phyloP scores from a whole-genome alignment of 2,797 vertebrate genomes.

The Podarcis lilfordi region DNA sequence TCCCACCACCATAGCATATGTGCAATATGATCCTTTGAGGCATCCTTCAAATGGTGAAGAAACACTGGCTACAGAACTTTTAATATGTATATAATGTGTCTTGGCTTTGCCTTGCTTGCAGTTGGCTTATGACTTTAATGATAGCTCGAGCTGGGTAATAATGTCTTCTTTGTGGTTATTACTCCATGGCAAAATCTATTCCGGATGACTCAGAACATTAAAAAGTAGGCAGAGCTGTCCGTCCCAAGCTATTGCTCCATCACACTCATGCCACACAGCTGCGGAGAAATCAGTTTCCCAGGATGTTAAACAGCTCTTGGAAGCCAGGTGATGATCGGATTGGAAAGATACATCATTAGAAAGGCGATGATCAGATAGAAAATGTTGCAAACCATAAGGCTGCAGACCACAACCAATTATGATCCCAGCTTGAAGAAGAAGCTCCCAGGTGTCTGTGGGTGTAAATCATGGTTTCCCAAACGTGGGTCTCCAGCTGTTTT shows the following conservation, averaged over 20 bases:
- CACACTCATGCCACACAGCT: background rate
- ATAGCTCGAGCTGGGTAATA: background rate
- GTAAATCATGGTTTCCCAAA: too few species aligned
- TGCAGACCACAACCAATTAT: background rate
- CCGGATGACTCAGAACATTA: background rate
- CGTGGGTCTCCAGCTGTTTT: too few species aligned
- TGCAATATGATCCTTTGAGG: constrained; percentile 1
- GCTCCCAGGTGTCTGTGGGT: background rate
- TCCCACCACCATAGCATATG: background rate
- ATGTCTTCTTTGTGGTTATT: background rate
- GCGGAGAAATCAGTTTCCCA: background rate
- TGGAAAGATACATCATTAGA: background rate
- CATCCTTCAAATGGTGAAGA: background rate
- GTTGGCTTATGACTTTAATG: constrained; percentile 1
- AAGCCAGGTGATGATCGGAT: background rate
- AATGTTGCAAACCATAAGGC: too few species aligned
- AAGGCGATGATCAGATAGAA: too few species aligned
- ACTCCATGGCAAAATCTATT: background rate
- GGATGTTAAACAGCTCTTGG: background rate
- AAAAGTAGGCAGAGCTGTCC: background rate
- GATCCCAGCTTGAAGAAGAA: background rate
- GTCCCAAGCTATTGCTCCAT: background rate
- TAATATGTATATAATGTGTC: constrained; percentile 7
- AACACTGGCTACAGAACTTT: background rate
- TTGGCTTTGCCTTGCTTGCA: background rate